Base-by-base conservation (phyloP, 2,888 invertebrate species). In the Conops quadrifasciatus region DNA sequence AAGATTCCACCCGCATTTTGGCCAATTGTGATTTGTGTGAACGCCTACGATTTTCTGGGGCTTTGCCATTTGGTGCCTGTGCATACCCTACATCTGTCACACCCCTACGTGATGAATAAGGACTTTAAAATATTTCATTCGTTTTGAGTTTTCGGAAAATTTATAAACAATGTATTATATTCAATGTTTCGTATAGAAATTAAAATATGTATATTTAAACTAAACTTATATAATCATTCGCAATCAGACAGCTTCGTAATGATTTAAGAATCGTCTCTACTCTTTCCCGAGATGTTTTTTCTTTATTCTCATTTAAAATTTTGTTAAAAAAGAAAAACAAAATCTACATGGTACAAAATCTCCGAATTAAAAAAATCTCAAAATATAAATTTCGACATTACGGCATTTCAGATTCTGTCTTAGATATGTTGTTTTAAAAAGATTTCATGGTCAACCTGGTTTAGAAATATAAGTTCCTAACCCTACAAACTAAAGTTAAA, bases 21-120 rank as follows among this genome's bases (percentile, higher is more conserved):
- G 80, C 77, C 78, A 2, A 65, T 79, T 45, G 71, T 79, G 60
- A 66, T 79, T 36, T 77, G 74, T 15, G 77, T 79, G 11, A 77
- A 78, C 67, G 65, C 74, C 1, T 79, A 78, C 43, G 80, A 80
- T 59, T 73, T 80, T 11, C 72, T 80, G 19, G 76, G 77, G 1
- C 68, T 80, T 15, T 80, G 80, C 43, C 77, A 79, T 70, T 69
- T 80, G 62, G 76, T 79, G 11, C 79, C 80, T 2, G 75, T 77
- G n/a, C 78, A 79, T 64, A 76, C 76, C n/a, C 73, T 79, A 36
- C 79, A 80, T 69, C 45, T 78, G 16, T 65, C 75, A 56, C 76
- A 78, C 3, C 80, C 80, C 1, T 80, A 73, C 51, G 73, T 79
- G 71, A 60, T 77, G 67, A 74, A 76, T 13, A 71, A 72, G 71